Percentiles rank a stretch among this genome's conserved stretches.
Evolutionary conservation across 2,797 vertebrate species (phyloP).

Genomic region (Gymnothorax javanicus): DNA sequence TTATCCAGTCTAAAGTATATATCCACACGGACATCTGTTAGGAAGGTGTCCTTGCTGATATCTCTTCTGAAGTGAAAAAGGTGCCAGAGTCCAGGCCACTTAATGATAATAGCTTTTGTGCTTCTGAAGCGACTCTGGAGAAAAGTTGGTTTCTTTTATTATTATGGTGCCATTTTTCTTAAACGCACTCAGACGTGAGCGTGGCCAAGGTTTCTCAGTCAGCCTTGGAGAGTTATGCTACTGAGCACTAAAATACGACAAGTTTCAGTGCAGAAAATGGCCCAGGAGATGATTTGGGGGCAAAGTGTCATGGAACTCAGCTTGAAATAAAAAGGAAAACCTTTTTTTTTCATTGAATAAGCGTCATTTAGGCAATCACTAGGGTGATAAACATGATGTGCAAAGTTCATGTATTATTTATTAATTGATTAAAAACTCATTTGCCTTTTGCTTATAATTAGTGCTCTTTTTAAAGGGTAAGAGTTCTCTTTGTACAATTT

Average conservation of each 20-base stretch:
- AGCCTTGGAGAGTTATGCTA: not conserved
- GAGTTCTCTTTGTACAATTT: not conserved
- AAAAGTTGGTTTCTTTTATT: not conserved
- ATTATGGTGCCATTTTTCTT: not conserved
- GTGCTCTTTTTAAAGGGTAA: not conserved
- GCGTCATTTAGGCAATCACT: too few species aligned
- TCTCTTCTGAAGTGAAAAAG: not conserved
- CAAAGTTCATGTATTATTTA: too few species aligned
- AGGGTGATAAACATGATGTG: too few species aligned
- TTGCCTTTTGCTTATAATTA: not conserved
- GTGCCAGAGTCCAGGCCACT: not conserved
- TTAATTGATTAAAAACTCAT: not conserved
- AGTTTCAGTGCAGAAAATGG: too few species aligned
- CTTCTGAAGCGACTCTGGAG: not conserved
- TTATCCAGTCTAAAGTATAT: not conserved
- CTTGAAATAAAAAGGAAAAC: too few species aligned
- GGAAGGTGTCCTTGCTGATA: not conserved
- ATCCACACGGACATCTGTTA: not conserved
- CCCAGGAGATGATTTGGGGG: too few species aligned
- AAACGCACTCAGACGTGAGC: not conserved
- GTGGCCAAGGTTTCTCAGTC: not conserved
- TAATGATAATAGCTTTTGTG: slow-evolving; percentile 17
- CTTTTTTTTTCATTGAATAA: too few species aligned
- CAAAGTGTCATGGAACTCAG: too few species aligned
- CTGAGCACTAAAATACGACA: not conserved